Conservation (phyloP, 2,113 vertebrate genomes). For the human (Homo sapiens) region DNA sequence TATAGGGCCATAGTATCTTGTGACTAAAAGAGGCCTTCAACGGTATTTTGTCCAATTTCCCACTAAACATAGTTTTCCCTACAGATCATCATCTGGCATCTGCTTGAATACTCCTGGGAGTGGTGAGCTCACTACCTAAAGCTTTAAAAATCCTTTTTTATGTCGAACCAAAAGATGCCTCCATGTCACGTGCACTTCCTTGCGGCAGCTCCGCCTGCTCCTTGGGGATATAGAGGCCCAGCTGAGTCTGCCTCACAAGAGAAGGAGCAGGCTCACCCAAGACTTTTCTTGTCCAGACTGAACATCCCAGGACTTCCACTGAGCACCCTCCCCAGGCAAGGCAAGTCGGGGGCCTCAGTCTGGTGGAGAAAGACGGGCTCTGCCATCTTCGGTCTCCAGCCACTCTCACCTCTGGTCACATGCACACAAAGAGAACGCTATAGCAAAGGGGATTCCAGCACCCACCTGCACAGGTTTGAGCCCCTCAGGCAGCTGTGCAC, state of each 20-base stretch:
- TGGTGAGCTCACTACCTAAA: neutral
- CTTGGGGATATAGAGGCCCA: neutral
- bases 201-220: neutral
- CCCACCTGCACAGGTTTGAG: neutral
- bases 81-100: too few species aligned
- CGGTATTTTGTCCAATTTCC: neutral
- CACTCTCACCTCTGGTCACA: neutral
- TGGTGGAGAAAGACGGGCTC: neutral
- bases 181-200: too few species aligned
- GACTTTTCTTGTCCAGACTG: neutral
- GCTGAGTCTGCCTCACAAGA: fast-evolving
- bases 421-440: neutral
- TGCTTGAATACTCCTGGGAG: neutral
- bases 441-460: neutral
- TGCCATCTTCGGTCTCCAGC: fast-evolving
- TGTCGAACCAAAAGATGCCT: neutral
- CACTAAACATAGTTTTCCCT: neutral
- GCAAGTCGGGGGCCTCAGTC: neutral
- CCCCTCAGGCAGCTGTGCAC: neutral
- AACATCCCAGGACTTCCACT: neutral
- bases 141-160: neutral
- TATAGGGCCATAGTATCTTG: fast-evolving
- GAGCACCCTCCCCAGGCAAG: neutral
- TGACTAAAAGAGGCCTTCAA: neutral
- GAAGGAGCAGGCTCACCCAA: neutral